These are phyloP conservation scores for Megalurothrips usitatus DNA, from an alignment of 2,888 invertebrate genomes.

Conservation along the genomic window DNA sequence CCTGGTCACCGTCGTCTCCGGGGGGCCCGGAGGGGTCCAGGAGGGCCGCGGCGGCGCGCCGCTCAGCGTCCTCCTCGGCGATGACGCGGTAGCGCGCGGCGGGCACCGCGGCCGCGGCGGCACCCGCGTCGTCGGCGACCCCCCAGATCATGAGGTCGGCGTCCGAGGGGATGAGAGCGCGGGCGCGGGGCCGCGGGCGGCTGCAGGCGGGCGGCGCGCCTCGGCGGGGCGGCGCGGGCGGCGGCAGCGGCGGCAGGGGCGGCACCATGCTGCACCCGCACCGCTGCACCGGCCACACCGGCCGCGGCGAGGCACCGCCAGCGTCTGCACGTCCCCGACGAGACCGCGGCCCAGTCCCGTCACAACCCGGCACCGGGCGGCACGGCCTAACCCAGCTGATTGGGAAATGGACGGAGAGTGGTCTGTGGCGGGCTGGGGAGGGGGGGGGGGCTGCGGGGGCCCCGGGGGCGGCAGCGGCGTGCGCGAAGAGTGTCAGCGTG, in stretches of 20 bases:
- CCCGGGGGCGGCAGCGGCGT: too few relatives aligned
- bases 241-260: background rate
- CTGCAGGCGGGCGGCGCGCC: background rate
- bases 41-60: background rate
- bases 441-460: background rate
- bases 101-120: background rate
- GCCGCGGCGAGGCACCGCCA: background rate
- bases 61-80: background rate
- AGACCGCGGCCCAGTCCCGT: background rate
- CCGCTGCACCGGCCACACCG: background rate
- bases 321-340: background rate
- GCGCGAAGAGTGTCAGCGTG: too few relatives aligned
- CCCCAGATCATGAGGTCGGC: background rate
- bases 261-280: background rate
- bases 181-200: background rate
- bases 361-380: background rate
- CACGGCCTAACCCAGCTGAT: constrained; percentile 4
- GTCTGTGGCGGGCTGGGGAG: too few relatives aligned
- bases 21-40: background rate
- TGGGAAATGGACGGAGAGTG: background rate
- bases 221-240: background rate
- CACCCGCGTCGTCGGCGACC: background rate
- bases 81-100: background rate
- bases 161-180: background rate
- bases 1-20: background rate